Percentiles rank a stretch among this genome's conserved stretches.
These are phyloP conservation scores for Oreortyx pictus DNA, from an alignment of 2,797 vertebrate species.

Conservation along the genomic window DNA sequence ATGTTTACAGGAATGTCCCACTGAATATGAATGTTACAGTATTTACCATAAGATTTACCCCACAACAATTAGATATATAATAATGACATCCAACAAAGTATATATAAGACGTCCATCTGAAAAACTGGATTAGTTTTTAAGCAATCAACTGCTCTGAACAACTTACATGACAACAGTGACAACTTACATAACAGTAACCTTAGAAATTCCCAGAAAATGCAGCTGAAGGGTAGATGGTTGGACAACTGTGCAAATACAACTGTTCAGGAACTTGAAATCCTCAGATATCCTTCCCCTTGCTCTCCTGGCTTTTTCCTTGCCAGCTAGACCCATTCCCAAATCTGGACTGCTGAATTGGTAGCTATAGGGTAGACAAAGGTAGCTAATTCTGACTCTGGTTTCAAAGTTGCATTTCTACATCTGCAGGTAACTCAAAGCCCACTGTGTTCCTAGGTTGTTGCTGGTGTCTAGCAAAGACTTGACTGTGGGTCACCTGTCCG, in stretches of 20 bases:
- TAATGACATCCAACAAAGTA: not conserved
- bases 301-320: not conserved
- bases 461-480: not conserved
- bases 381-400: not conserved
- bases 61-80: not conserved
- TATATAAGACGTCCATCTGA: not conserved
- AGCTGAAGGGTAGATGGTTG: not conserved
- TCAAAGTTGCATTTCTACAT: not conserved
- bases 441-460: not conserved
- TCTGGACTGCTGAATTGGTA: not conserved
- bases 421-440: not conserved
- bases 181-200: too few relatives aligned
- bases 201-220: not conserved
- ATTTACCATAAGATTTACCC: not conserved
- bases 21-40: not conserved
- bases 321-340: not conserved
- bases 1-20: not conserved
- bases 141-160: not conserved
- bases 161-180: not conserved
- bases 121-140: not conserved
- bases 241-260: not conserved
- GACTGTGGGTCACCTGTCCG: not conserved
- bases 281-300: not conserved
- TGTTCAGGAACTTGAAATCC: not conserved
- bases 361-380: not conserved